Evolutionary conservation across 2,888 invertebrate genomes (phyloP).

Genomic region (Pheosia tremula): DNA sequence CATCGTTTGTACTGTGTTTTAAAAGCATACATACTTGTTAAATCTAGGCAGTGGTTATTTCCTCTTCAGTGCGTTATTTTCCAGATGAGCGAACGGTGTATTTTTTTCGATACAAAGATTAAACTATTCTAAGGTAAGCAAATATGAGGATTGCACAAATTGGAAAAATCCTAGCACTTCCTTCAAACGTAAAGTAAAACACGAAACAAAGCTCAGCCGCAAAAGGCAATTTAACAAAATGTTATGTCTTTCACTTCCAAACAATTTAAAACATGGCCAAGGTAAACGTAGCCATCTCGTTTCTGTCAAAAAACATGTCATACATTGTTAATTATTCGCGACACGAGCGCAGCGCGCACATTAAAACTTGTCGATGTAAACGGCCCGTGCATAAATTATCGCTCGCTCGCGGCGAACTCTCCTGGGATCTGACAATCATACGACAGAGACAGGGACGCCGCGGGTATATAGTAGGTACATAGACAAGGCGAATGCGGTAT

Average conservation of each 20-base stretch:
- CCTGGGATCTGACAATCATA: background rate
- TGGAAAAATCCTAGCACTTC: background rate
- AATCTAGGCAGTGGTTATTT: no score
- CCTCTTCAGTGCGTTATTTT: no score
- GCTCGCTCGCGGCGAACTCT: slow-evolving; percentile 11
- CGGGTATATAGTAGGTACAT: background rate
- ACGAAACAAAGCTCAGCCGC: slow-evolving; percentile 13
- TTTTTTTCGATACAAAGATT: no score
- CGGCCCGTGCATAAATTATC: slow-evolving; percentile 47
- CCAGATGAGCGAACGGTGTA: no score
- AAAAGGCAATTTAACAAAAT: slow-evolving; percentile 17
- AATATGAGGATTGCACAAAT: background rate
- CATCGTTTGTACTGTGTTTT: no score
- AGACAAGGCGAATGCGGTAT: no score
- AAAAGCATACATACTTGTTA: no score
- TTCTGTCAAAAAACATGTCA: slow-evolving; percentile 18
- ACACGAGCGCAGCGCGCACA: slow-evolving; percentile 39
- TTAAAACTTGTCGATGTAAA: slow-evolving; percentile 51
- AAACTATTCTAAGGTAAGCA: background rate
- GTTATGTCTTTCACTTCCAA: slow-evolving; percentile 6
- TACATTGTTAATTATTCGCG: slow-evolving; percentile 39
- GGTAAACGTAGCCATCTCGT: background rate
- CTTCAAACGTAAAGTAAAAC: background rate
- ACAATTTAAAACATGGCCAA: slow-evolving; percentile 15
- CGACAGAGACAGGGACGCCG: background rate